Evolutionary conservation across 1,140 invertebrate genomes (phyloP), one percentile per base, ranked within the genome.

Genomic region (Frieseomelitta varia): DNA sequence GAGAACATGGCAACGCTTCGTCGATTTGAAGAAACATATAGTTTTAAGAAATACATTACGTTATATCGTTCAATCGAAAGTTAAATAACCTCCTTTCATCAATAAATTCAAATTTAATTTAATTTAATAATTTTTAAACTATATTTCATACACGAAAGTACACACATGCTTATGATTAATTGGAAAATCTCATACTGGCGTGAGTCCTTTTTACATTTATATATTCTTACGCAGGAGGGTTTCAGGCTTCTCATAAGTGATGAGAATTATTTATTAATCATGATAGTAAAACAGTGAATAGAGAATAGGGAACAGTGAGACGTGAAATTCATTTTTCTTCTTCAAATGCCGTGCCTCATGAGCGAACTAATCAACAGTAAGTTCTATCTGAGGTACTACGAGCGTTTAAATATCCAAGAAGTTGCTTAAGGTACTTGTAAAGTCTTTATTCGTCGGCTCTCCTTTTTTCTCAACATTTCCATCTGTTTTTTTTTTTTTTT

Each of bases 381-480:
- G 39, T 78, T 85, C 76, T 84, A 87, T 83, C 88, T 74, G 85
- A 83, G 75, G 82, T 89, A 76, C 55, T 81, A 85, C 67, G 85
- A 85, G 85, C 56, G 85, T 89, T 90, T 76, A 90, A 90, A 89
- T 85, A 88, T 88, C 85, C 82, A 87, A 90, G 84, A 74, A 86
- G 83, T 89, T 92, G 86, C 89, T 93, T 93, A 94, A 94, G 92
- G 92, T 94, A 94, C 93, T 91, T 91, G 79, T 90, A 93, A 93
- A 93, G 87, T 92, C 91, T 91, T 92, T 91, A 90, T 90, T 90
- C 85, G 85, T 87, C 87, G 71, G 72, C 81, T 86, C 65, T 74
- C 84, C 74, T 68, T 55, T 80, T 85, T 27, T 65, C 72, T 63
- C 51, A 47, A 47, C 69, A 51, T 73, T 81, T 79, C 76, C 74